Percentiles rank a stretch among this genome's conserved stretches.
Conservation (phyloP, 2,888 invertebrate species). For the Andrena bucephala region DNA sequence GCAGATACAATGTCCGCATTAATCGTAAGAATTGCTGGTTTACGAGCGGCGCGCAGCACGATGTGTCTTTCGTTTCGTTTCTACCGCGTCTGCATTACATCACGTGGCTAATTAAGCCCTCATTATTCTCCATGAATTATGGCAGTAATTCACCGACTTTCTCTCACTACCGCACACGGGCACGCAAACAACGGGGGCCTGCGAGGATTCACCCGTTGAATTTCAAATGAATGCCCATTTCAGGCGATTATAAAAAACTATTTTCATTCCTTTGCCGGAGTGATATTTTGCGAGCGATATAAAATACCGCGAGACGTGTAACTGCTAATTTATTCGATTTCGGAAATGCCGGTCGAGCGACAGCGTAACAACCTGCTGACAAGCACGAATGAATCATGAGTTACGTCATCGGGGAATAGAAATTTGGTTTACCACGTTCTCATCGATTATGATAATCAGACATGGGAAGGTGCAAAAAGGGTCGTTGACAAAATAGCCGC, state of each 20-base stretch:
- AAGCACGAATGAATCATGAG: constrained; percentile 55
- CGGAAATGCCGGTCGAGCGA: constrained; percentile 29
- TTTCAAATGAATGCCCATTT: constrained; percentile 70
- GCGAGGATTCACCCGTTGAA: constrained; percentile 69
- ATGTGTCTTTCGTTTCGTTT: constrained; percentile 66
- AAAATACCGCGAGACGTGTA: constrained; percentile 49
- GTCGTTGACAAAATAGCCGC: constrained; percentile 18
- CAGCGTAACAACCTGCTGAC: constrained; percentile 62
- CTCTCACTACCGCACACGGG: constrained; percentile 66
- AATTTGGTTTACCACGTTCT: constrained; percentile 28
- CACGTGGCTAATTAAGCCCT: constrained; percentile 76
- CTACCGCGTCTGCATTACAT: constrained; percentile 70
- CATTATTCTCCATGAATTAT: constrained; percentile 76
- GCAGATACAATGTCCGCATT: constrained; percentile 69
- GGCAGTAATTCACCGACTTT: constrained; percentile 73
- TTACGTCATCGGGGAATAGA: constrained; percentile 47
- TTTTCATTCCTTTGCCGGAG: constrained; percentile 9
- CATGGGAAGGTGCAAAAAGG: neutral
- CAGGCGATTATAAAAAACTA: constrained; percentile 66
- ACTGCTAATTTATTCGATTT: constrained; percentile 66
- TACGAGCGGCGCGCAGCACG: constrained; percentile 59
- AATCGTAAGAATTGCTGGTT: constrained; percentile 71
- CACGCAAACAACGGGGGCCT: constrained; percentile 62
- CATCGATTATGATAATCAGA: constrained; percentile 13
- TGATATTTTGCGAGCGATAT: constrained; percentile 49